Percentiles rank a stretch among this genome's conserved stretches.
Conservation (phyloP, 2,797 vertebrate genomes). For the Myripristis jacobus region DNA sequence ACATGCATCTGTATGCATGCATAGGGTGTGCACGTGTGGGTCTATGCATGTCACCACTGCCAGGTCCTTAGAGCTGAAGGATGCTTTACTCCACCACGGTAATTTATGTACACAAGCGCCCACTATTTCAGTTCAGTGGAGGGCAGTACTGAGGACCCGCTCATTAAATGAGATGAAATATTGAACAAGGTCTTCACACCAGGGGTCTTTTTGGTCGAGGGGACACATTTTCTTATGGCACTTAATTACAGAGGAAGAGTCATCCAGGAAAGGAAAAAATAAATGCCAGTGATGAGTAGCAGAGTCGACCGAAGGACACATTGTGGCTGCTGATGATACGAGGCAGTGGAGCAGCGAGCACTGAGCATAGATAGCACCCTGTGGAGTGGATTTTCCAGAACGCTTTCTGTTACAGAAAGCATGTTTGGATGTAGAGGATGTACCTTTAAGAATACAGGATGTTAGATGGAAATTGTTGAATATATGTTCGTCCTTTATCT, state of each 20-base stretch:
- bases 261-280: conserved; percentile 56
- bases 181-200: conserved; percentile 17
- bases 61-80: background rate
- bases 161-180: conserved; percentile 44
- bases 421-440: no score
- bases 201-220: conserved; percentile 19
- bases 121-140: background rate
- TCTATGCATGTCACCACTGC: background rate
- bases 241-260: conserved; percentile 56
- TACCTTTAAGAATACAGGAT: no score
- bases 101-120: conserved; percentile 24
- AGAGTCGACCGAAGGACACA: conserved; percentile 71
- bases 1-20: background rate
- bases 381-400: conserved; percentile 23
- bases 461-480: no score
- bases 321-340: conserved; percentile 39
- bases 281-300: conserved; percentile 48
- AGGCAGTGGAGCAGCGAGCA: conserved; percentile 30
- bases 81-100: background rate
- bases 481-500: no score
- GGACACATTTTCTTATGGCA: conserved; percentile 29
- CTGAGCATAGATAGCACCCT: conserved; percentile 15
- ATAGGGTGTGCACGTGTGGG: conserved; percentile 1
- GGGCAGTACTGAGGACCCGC: conserved; percentile 20
- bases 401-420: no score